phyloP scores from a whole-genome alignment of 2,113 vertebrate genomes.

The Dipodomys spectabilis region DNA sequence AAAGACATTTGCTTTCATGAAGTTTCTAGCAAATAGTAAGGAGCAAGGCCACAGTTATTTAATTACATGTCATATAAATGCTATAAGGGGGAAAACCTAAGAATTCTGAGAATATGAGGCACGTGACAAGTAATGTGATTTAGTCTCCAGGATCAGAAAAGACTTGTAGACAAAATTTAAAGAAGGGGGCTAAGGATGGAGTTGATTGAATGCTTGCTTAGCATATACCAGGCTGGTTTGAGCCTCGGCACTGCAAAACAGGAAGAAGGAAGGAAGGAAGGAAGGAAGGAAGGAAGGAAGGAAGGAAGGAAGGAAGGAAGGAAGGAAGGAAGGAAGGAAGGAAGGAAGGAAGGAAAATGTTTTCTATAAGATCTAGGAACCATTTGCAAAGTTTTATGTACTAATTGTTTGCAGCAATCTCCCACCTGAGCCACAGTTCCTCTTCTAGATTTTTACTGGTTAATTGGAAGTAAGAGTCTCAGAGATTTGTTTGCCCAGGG shows the following conservation, averaged over 20 bases:
- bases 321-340: too few species aligned
- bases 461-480: too few species aligned
- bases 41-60: background rate
- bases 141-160: background rate
- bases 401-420: too few species aligned
- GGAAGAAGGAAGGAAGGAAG: too few species aligned
- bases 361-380: slow-evolving; percentile 10
- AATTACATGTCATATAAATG: background rate
- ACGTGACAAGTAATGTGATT: background rate
- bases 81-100: background rate
- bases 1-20: background rate
- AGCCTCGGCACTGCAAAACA: background rate
- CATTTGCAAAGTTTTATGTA: too few species aligned
- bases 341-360: too few species aligned
- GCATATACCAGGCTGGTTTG: background rate
- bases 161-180: background rate
- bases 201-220: too few species aligned
- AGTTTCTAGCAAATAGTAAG: background rate
- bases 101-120: background rate
- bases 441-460: too few species aligned
- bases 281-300: too few species aligned
- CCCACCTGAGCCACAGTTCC: too few species aligned
- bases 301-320: too few species aligned
- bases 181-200: background rate
- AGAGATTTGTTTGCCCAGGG: too few species aligned